Percentiles rank a stretch among this genome's conserved stretches.
Conservation (phyloP, 2,888 invertebrate species). For the Metopia argyrocephala region DNA sequence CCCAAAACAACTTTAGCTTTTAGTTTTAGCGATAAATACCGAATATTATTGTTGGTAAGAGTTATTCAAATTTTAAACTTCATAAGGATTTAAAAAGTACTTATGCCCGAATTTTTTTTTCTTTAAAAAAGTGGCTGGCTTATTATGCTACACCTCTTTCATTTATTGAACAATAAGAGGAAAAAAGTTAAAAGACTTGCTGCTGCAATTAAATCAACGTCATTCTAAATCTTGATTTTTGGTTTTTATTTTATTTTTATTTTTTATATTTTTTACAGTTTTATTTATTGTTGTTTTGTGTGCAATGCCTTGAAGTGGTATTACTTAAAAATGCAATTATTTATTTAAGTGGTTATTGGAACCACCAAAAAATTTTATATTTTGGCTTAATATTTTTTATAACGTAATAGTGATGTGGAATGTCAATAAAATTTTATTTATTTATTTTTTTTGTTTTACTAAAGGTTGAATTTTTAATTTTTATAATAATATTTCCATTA, state of each 20-base stretch:
- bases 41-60: too few species aligned
- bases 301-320: constrained; percentile 24
- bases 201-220: background rate
- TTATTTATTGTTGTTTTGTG: background rate
- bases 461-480: background rate
- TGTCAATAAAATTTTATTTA: background rate
- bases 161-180: too few species aligned
- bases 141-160: too few species aligned
- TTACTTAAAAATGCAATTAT: constrained; percentile 25
- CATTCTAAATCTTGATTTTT: constrained; percentile 28
- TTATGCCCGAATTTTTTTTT: too few species aligned
- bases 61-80: too few species aligned
- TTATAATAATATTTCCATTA: background rate
- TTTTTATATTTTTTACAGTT: background rate
- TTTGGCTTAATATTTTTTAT: background rate
- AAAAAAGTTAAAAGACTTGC: constrained; percentile 7
- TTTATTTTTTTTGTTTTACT: background rate
- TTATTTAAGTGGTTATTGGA: constrained; percentile 3
- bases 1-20: too few species aligned
- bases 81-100: too few species aligned
- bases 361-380: background rate
- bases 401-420: background rate
- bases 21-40: too few species aligned
- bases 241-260: background rate
- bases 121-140: too few species aligned